A percentile compares a stretch with the other conserved stretches of the same genome.
phyloP scores from a whole-genome alignment of 2,888 invertebrate species.

The Physocephala rufipes region DNA sequence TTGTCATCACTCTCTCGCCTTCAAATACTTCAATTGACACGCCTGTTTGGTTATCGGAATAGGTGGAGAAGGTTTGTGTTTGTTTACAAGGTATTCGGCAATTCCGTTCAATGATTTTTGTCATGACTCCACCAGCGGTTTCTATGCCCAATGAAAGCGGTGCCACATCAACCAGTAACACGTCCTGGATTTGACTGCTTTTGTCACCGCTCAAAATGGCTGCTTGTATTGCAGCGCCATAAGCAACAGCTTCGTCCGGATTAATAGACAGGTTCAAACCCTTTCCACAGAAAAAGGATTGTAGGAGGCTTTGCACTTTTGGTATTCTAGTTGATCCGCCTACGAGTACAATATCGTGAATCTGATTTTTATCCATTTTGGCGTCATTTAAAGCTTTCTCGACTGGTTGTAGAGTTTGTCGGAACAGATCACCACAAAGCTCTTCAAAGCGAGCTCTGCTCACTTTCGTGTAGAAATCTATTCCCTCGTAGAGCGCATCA shows the following conservation, averaged over 20 bases:
- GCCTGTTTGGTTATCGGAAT: conserved; percentile 81
- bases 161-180: conserved; percentile 75
- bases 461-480: conserved; percentile 77
- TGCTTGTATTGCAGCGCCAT: conserved; percentile 79
- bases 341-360: conserved; percentile 83
- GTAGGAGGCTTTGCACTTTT: conserved; percentile 77
- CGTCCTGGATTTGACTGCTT: conserved; percentile 78
- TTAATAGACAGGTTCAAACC: conserved; percentile 78
- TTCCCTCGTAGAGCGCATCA: conserved; percentile 76
- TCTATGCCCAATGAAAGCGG: conserved; percentile 79
- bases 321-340: conserved; percentile 85
- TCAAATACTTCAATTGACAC: conserved; percentile 79
- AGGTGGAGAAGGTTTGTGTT: conserved; percentile 80
- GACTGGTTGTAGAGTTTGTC: conserved; percentile 78
- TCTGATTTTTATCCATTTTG: conserved; percentile 78
- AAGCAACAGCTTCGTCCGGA: conserved; percentile 83
- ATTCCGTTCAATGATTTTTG: conserved; percentile 78
- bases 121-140: conserved; percentile 83
- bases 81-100: conserved; percentile 77
- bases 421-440: conserved; percentile 76
- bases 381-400: conserved; percentile 82
- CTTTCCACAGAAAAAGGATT: conserved; percentile 80
- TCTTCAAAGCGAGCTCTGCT: conserved; percentile 81
- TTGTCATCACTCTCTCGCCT: conserved; percentile 88
- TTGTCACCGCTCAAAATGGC: conserved; percentile 76